Conservation (phyloP, 2,797 vertebrate genomes). For the Lerista edwardsae region DNA sequence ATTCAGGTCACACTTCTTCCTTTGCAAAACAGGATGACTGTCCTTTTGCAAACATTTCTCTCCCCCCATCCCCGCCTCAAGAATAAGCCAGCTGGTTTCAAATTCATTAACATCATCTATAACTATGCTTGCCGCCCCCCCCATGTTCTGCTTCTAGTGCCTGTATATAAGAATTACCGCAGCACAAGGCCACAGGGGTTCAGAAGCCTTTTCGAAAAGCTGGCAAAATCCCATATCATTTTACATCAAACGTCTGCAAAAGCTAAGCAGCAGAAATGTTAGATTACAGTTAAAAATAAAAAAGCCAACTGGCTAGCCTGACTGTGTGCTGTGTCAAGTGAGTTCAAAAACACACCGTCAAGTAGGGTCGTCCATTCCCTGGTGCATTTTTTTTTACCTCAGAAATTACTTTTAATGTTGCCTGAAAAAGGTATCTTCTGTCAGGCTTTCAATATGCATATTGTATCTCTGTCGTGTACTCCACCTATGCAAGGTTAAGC, state of each 20-base stretch:
- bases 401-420: conserved; percentile 55
- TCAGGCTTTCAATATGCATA: conserved; percentile 45
- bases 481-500: conserved; percentile 47
- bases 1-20: conserved; percentile 54
- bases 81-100: conserved; percentile 38
- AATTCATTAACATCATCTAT: conserved; percentile 37
- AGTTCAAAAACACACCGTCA: conserved; percentile 17
- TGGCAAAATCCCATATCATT: conserved; percentile 44
- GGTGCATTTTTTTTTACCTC: conserved; percentile 35
- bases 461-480: conserved; percentile 58
- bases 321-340: not conserved
- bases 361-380: conserved; percentile 32
- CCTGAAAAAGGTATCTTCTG: conserved; percentile 46
- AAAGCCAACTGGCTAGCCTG: conserved; percentile 22
- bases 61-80: not conserved
- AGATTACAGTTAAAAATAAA: not conserved
- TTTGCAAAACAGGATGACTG: conserved; percentile 63
- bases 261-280: conserved; percentile 22
- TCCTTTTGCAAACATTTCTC: conserved; percentile 47
- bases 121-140: conserved; percentile 22
- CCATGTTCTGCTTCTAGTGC: conserved; percentile 10
- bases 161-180: conserved; percentile 15
- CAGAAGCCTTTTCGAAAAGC: conserved; percentile 31
- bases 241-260: conserved; percentile 47
- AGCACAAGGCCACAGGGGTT: not conserved